These are phyloP conservation scores for Muscicapa striata DNA, from an alignment of 2,797 vertebrate genomes.

Conservation along the genomic window DNA sequence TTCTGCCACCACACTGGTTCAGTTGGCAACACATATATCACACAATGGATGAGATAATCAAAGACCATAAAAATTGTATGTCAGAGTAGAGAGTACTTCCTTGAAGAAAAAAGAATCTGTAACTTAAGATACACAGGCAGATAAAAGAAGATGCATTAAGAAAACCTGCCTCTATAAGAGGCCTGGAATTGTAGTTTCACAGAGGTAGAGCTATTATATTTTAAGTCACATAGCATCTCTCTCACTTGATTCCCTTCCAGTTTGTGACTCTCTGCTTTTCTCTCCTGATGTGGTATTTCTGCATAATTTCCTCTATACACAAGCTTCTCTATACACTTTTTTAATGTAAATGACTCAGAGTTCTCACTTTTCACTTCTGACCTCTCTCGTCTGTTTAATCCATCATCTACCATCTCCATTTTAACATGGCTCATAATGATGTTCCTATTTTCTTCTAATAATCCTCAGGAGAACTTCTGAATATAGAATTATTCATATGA, in stretches of 20 bases:
- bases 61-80: background rate
- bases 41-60: background rate
- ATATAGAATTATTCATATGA: background rate
- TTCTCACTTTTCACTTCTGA: background rate
- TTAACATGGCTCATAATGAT: background rate
- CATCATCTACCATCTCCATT: background rate
- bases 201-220: background rate
- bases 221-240: background rate
- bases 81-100: background rate
- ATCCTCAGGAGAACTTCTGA: background rate
- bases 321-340: background rate
- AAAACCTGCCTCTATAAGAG: background rate
- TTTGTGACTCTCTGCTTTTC: background rate
- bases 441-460: slow-evolving; percentile 3
- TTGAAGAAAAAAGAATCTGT: background rate
- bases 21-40: background rate
- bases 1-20: background rate
- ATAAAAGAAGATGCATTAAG: background rate
- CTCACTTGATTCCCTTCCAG: background rate
- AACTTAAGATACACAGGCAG: background rate
- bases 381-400: background rate
- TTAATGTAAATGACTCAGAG: background rate
- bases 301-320: background rate
- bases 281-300: background rate
- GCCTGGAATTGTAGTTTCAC: background rate